Evolutionary conservation across 2,797 vertebrate species (phyloP), one percentile per base, ranked within the genome.

Genomic region (Phalloptychus januarius): DNA sequence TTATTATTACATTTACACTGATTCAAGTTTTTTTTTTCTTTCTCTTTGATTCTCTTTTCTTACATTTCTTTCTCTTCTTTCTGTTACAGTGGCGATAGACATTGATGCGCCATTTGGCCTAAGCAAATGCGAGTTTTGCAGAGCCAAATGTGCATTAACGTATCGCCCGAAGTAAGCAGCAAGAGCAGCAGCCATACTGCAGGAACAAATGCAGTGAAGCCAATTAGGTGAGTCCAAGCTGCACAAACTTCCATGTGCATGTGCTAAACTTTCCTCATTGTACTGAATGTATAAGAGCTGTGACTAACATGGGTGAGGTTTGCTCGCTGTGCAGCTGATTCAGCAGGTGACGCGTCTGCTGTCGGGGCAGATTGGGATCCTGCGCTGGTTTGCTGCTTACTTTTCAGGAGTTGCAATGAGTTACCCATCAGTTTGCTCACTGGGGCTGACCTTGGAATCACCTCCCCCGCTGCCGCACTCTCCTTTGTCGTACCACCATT

Each of bases 401-500:
- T 99, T 97, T 71, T 95, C 89, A 83, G 93, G 93, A 93, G 96
- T 97, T 96, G 97, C 97, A 98, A 96, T 93, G 97, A 97, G 97
- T 99, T 99, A 99, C 98, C 98, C 98, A 98, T 99, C 96, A 97
- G 97, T 99, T 97, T 97, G 96, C 97, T 98, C 97, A 96, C 97
- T 98, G 98, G 97, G 97, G 98, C 98, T 99, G 98, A 99, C 98
- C 98, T 99, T 99, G 97, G 98, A 99, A 96, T 99, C 98, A 98
- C 98, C 98, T 97, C 98, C 98, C 97, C 98, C 98, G 98, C 98
- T 99, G 98, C 98, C 98, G 96, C 98, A 99, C 96, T 99, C 98
- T 97, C 98, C 98, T 96, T 99, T 99, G 98, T 99, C 98, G 98
- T 99, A 99, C 98, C 98, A 99, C 98, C 98, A 99, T 99, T 99